phyloP scores from a whole-genome alignment of 2,888 invertebrate species.

The Uloborus plumipes region DNA sequence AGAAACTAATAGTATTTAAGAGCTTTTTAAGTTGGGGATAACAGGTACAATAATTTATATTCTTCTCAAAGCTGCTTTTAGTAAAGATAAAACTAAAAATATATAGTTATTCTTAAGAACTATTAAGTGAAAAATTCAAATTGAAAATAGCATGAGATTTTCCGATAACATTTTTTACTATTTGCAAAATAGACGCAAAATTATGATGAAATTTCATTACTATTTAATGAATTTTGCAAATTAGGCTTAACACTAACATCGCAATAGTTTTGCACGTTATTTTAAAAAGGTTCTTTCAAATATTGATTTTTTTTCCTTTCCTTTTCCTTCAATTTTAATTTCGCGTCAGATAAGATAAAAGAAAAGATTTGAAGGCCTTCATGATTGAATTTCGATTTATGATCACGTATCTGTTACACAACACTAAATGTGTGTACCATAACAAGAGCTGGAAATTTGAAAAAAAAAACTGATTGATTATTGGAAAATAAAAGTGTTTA shows the following conservation, averaged over 20 bases:
- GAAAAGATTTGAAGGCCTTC: background rate
- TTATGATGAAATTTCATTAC: background rate
- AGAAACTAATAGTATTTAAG: too few species aligned
- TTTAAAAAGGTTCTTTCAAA: background rate
- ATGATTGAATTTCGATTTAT: slow-evolving; percentile 7
- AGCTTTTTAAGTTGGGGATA: too few species aligned
- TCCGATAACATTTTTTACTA: too few species aligned
- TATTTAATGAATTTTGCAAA: slow-evolving; percentile 9
- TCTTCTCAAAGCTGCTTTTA: too few species aligned
- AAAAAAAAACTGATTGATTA: too few species aligned
- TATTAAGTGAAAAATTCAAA: too few species aligned
- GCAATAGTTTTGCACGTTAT: background rate
- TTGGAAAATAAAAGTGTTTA: too few species aligned
- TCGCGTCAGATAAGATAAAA: background rate
- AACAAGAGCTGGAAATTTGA: background rate
- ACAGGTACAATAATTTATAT: too few species aligned
- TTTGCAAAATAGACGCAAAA: slow-evolving; percentile 2
- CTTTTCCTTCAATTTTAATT: background rate
- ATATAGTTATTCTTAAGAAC: too few species aligned
- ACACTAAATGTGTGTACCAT: background rate
- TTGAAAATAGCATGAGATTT: too few species aligned
- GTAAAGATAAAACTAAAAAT: too few species aligned
- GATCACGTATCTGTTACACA: background rate
- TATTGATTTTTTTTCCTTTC: background rate
- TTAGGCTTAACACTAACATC: background rate